Conservation (phyloP, 2,888 invertebrate species). For the Synanthedon formicaeformis region DNA sequence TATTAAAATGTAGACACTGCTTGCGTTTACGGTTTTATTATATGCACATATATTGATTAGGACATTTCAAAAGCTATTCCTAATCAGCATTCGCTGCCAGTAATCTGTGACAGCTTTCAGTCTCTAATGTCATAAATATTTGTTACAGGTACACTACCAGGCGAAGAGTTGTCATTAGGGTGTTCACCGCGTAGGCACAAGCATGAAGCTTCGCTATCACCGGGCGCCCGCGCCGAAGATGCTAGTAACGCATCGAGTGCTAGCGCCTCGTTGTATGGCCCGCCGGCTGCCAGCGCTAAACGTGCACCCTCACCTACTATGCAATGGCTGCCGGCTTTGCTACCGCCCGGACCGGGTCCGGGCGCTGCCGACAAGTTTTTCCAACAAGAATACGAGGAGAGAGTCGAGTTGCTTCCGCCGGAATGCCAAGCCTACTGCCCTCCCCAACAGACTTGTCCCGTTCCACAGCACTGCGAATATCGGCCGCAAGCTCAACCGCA, state of each 20-base stretch:
- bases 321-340: constrained; percentile 76
- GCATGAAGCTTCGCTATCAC: constrained; percentile 75
- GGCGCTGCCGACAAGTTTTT: constrained; percentile 72
- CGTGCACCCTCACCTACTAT: constrained; percentile 52
- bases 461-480: constrained; percentile 73
- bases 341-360: constrained; percentile 78
- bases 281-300: constrained; percentile 52
- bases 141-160: constrained; percentile 78
- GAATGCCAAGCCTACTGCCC: constrained; percentile 65
- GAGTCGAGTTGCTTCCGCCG: constrained; percentile 65
- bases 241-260: constrained; percentile 77
- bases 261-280: constrained; percentile 72
- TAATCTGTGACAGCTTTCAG: no score
- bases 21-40: no score
- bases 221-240: constrained; percentile 79
- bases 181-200: constrained; percentile 71
- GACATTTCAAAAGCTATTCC: no score
- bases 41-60: no score
- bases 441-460: constrained; percentile 43
- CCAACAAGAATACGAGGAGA: constrained; percentile 78
- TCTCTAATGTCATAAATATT: no score
- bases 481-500: constrained; percentile 73
- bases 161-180: constrained; percentile 81
- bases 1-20: no score
- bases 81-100: no score